A percentile compares a stretch with the other conserved stretches of the same genome.
These are phyloP conservation scores for Deilephila porcellus DNA, from an alignment of 2,888 invertebrate genomes.

Conservation along the genomic window DNA sequence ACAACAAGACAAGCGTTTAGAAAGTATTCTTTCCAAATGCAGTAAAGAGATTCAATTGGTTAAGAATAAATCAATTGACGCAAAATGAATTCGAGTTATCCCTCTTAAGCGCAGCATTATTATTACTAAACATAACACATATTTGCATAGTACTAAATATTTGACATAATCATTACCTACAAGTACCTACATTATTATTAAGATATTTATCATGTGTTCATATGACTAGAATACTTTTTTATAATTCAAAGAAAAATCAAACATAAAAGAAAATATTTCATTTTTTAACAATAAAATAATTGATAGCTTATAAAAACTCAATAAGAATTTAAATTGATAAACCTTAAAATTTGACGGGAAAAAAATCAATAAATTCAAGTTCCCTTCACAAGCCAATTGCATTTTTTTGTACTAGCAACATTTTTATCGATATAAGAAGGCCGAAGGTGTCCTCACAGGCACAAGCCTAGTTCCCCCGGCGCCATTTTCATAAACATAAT, in stretches of 20 bases:
- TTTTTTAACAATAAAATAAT: not conserved
- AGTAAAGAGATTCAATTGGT: too few species aligned
- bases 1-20: too few species aligned
- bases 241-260: not conserved
- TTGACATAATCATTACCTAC: not conserved
- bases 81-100: too few species aligned
- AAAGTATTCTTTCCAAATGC: too few species aligned
- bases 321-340: not conserved
- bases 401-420: not conserved
- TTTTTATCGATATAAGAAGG: constrained; percentile 87
- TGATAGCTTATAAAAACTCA: not conserved
- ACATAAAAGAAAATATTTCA: not conserved
- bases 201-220: constrained; percentile 12
- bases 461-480: constrained; percentile 88
- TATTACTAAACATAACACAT: not conserved
- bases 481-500: constrained; percentile 87
- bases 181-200: not conserved
- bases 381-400: not conserved
- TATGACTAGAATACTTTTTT: not conserved
- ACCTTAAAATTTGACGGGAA: not conserved
- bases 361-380: not conserved
- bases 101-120: too few species aligned
- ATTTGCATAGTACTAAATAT: not conserved
- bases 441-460: constrained; percentile 90
- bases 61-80: too few species aligned